phyloP scores from a whole-genome alignment of 2,797 vertebrate species.

The Margarornis squamiger region DNA sequence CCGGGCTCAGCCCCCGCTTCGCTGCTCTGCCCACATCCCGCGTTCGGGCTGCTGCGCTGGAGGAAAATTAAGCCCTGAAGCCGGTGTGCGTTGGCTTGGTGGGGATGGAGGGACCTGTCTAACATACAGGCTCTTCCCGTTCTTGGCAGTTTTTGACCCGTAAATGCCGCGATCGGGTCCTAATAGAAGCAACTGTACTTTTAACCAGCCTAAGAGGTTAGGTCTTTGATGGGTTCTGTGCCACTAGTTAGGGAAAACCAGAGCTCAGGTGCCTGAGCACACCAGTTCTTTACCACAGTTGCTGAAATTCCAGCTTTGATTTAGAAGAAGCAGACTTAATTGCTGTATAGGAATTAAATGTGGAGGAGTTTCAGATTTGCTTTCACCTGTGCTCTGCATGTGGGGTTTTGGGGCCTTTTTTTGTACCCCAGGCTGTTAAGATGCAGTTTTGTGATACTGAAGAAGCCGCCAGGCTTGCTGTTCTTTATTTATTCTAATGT shows the following conservation, averaged over 20 bases:
- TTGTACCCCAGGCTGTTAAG: not conserved
- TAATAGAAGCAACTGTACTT: not conserved
- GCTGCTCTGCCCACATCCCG: not conserved
- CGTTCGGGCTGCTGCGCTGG: not conserved
- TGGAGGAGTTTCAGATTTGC: not conserved
- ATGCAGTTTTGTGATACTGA: not conserved
- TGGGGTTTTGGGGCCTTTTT: not conserved
- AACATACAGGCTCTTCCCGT: not conserved
- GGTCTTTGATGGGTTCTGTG: not conserved
- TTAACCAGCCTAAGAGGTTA: not conserved
- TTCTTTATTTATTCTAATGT: not conserved
- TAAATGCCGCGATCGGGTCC: not conserved
- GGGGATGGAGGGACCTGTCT: not conserved
- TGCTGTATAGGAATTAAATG: not conserved
- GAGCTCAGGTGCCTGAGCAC: not conserved
- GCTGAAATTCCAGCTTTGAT: not conserved
- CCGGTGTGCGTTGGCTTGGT: not conserved
- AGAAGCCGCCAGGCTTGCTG: not conserved
- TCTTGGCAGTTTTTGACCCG: not conserved
- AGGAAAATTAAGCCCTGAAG: not conserved
- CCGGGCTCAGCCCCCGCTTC: conserved; percentile 4
- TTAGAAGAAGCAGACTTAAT: not conserved
- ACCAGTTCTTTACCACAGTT: not conserved
- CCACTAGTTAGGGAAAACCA: not conserved
- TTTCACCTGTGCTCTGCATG: not conserved